Percentiles rank a stretch among this genome's conserved stretches.
Conservation (phyloP, 1,140 invertebrate genomes). For the Pectinophora gossypiella region DNA sequence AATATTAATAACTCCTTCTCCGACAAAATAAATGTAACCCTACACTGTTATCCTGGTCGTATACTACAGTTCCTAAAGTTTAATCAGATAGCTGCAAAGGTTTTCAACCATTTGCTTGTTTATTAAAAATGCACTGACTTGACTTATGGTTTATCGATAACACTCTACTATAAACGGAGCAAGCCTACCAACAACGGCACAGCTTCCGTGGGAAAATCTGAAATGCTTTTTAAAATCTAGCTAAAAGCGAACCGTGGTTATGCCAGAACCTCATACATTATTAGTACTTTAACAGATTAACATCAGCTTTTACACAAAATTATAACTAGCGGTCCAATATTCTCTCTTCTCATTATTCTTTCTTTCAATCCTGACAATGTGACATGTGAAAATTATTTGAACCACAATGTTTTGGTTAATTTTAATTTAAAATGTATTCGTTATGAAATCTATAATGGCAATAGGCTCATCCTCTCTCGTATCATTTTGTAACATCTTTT, state of each 20-base stretch:
- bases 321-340: not conserved
- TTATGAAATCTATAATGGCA: too few species aligned
- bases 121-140: slow-evolving; percentile 12
- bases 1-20: too few species aligned
- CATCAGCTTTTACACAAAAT: not conserved
- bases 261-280: slow-evolving; percentile 36
- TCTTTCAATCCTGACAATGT: not conserved
- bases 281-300: slow-evolving; percentile 43
- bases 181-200: slow-evolving; percentile 36
- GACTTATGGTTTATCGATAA: slow-evolving; percentile 37
- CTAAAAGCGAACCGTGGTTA: slow-evolving; percentile 29
- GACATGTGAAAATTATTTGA: not conserved
- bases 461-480: too few species aligned
- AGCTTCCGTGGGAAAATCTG: slow-evolving; percentile 58
- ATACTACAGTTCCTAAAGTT: not conserved
- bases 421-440: too few species aligned
- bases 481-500: too few species aligned
- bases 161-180: slow-evolving; percentile 11
- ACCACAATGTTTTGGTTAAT: too few species aligned
- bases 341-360: not conserved
- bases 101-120: slow-evolving; percentile 7
- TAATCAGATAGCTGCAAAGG: not conserved
- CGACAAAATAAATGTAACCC: too few species aligned
- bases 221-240: slow-evolving; percentile 52
- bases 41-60: not conserved